These are phyloP conservation scores for Atta cephalotes DNA, from an alignment of 1,140 invertebrate species.

Conservation along the genomic window DNA sequence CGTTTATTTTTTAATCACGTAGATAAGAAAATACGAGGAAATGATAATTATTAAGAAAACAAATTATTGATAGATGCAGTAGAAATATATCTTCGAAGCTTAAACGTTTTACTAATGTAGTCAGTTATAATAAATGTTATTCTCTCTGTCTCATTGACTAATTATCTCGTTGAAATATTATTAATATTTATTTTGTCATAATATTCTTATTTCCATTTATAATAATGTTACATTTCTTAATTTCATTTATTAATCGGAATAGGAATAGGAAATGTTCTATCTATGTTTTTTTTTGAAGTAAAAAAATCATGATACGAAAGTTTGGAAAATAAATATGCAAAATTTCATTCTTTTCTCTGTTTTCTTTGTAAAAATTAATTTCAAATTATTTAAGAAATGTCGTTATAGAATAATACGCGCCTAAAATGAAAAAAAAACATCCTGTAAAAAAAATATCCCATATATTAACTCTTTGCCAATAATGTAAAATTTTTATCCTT, in stretches of 20 bases:
- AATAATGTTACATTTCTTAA: not conserved
- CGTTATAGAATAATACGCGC: not conserved
- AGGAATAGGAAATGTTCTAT: not conserved
- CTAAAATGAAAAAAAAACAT: not conserved
- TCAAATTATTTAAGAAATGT: not conserved
- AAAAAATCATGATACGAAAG: not conserved
- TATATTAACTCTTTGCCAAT: not conserved
- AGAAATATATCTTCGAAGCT: not conserved
- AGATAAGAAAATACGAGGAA: slow-evolving; percentile 34
- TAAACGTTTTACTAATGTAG: slow-evolving; percentile 3
- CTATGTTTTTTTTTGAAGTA: not conserved
- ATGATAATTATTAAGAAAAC: slow-evolving; percentile 32
- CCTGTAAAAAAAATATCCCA: not conserved
- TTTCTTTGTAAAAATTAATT: not conserved
- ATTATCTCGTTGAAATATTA: not conserved
- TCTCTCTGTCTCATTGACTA: not conserved
- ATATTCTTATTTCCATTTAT: not conserved
- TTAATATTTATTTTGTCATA: slow-evolving; percentile 8
- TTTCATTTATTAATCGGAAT: not conserved
- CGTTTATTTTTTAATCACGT: not conserved
- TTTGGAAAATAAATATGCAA: not conserved
- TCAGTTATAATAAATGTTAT: not conserved
- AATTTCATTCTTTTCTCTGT: not conserved
- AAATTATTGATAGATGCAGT: not conserved
- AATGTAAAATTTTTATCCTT: too few species aligned